Evolutionary conservation across 1,140 invertebrate species (phyloP), one percentile per base, ranked within the genome.

Genomic region (Vanessa atalanta): DNA sequence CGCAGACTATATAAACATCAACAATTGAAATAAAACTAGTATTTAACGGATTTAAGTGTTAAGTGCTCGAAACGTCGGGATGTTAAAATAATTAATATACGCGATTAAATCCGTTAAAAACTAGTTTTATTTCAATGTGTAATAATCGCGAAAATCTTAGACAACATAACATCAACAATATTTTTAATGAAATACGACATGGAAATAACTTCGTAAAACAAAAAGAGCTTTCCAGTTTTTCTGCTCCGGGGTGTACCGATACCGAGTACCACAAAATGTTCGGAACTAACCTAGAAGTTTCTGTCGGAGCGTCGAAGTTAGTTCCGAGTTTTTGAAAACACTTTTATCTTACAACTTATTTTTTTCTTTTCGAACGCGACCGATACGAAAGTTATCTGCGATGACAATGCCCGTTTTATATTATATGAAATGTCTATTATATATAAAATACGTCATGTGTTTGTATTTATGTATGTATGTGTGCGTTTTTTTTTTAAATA

Each of bases 291-390:
- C 74, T 47, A 31, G 20, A 77, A 77, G 75, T 77, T 77, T 70
- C 51, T 70, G 66, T 60, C 15, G 53, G 47, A 76, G 71, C 43
- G 75, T 74, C 74, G 57, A 72, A 77, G 65, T 79, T 79, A 70
- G 48, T 64, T 15, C 37, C 13, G 72, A 71, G 72, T 72, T 79
- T 73, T 72, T 67, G 67, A 79, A 79, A 77, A 74, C 74, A 70
- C 73, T 79, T 79, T 79, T 79, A 79, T 77, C 78, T 72, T 68
- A 48, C 65, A 75, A 79, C 72, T 79, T 79, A 0, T 73, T 79
- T 79, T 79, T 73, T 76, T 73, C 74, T 79, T 77, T 74, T 72
- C 65, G 48, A 79, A 76, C 53, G 48, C 26, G 70, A 55, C 70
- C 70, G 70, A 72, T 76, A 76, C 68, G 47, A 67, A 76, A 76